phyloP scores from a whole-genome alignment of 2,888 invertebrate species.

The Clitarchus hookeri region DNA sequence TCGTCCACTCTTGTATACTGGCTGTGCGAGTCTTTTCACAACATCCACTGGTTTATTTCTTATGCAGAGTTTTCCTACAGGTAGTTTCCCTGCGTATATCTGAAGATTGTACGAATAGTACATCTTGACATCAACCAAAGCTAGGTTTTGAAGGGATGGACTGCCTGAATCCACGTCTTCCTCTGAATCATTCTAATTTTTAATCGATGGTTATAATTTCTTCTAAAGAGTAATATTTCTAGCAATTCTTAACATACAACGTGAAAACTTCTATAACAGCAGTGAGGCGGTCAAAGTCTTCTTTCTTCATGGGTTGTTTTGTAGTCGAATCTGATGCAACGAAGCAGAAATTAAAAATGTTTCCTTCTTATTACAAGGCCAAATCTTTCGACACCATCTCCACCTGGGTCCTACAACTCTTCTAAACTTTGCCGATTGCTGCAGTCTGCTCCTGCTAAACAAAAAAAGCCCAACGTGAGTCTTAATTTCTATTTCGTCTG shows the following conservation, averaged over 20 bases:
- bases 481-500: too few relatives aligned
- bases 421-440: too few relatives aligned
- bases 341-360: too few relatives aligned
- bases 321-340: too few relatives aligned
- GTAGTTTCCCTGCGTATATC: background rate
- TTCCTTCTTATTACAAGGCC: too few relatives aligned
- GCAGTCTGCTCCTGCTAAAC: too few relatives aligned
- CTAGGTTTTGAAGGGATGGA: too few relatives aligned
- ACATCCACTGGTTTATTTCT: constrained; percentile 18
- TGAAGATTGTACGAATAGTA: background rate
- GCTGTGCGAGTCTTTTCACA: constrained; percentile 11
- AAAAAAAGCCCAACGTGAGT: too few relatives aligned
- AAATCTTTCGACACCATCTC: too few relatives aligned
- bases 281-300: constrained; percentile 40
- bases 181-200: too few relatives aligned
- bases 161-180: constrained; percentile 7
- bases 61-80: background rate
- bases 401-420: too few relatives aligned
- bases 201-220: constrained; percentile 38
- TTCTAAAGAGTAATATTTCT: constrained; percentile 37
- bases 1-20: background rate
- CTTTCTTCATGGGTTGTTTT: too few relatives aligned
- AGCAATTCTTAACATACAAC: constrained; percentile 42
- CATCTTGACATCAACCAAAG: constrained; percentile 1
- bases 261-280: constrained; percentile 43